Base-by-base conservation (phyloP, 2,113 vertebrate species). In the Corythornis madagascariensis region DNA sequence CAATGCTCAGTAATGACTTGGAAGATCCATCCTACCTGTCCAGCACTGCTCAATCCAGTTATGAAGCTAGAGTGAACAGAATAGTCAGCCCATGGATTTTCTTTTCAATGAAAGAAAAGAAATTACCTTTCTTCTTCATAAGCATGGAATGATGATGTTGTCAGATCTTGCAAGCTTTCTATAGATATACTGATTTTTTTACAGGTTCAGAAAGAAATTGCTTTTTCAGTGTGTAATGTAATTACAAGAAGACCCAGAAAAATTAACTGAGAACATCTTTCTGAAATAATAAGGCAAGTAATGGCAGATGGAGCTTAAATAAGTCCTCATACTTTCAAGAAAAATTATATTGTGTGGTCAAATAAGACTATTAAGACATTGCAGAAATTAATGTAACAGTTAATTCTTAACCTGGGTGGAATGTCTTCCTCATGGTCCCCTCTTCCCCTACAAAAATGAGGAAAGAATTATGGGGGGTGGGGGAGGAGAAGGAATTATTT, bases 401-500 rank as follows among this genome's bases (percentile, higher is more conserved):
- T 80, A 38, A 42, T 88, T 92, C 16, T 72, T 79, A 76, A 60
- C 13, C 25, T 43, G 19, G 33, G 28, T 48, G 16, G 16, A 88
- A 57, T 11, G 38, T 19, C 16, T 35, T 64, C 10, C 33, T 53
- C 4, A 65, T 25, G n/a, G 24, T 1, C 5, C 0, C 0, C 1
- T 73, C 50, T 31, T 59, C 11, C 1, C 6, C 10, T 4, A 5
- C 2, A 20, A 20, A 26, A 71, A 24, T 21, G 4, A 29, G 25
- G 8, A 69, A 69, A 61, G 5, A 33, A 52, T 65, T 53, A 35
- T 38, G 5, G 5, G 47, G 21, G 21, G 47, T 11, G 21, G 20
- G 47, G 20, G 43, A 45, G 43, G 43, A 42, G 38, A 38, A 38
- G 61, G 42, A 48, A 26, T 55, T 55, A 64, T 48, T 77, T 73